These are phyloP conservation scores for Clivina fossor DNA, from an alignment of 2,888 invertebrate genomes.

Conservation along the genomic window DNA sequence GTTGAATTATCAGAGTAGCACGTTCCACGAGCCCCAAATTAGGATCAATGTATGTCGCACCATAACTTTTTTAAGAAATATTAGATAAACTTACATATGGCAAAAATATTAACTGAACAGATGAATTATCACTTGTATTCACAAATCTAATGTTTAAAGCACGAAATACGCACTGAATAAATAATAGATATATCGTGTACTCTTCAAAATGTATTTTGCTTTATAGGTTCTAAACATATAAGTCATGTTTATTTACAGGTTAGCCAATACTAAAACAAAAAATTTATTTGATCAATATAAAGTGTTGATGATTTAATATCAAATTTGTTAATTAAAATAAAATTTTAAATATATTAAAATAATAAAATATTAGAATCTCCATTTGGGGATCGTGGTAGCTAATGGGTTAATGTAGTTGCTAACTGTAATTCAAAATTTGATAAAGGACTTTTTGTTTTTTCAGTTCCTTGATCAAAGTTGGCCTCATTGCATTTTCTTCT, in stretches of 20 bases:
- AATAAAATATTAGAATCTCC: background rate
- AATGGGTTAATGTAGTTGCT: slow-evolving; percentile 15
- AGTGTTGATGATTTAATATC: slow-evolving; percentile 1
- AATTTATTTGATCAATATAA: too few species aligned
- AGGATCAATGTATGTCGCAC: slow-evolving; percentile 6
- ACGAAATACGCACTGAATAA: too few species aligned
- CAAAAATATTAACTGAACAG: slow-evolving; percentile 1
- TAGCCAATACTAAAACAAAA: background rate
- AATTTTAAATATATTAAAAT: slow-evolving; percentile 3
- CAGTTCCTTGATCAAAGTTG: too few species aligned
- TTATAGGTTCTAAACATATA: background rate
- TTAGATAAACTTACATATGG: slow-evolving; percentile 5
- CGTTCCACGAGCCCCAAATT: slow-evolving; percentile 11
- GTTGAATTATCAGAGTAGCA: too few species aligned
- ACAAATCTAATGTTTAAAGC: too few species aligned
- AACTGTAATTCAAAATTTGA: too few species aligned
- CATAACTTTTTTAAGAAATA: slow-evolving; percentile 1
- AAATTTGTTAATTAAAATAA: background rate
- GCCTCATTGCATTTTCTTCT: too few species aligned
- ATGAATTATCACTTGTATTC: slow-evolving; percentile 8
- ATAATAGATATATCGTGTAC: too few species aligned
- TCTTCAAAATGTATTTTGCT: slow-evolving; percentile 2
- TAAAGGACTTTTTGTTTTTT: too few species aligned
- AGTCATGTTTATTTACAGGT: background rate
- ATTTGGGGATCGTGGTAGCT: slow-evolving; percentile 4